These are phyloP conservation scores for Megaustenia siamemsis DNA, from an alignment of 2,888 invertebrate species.

Conservation along the genomic window DNA sequence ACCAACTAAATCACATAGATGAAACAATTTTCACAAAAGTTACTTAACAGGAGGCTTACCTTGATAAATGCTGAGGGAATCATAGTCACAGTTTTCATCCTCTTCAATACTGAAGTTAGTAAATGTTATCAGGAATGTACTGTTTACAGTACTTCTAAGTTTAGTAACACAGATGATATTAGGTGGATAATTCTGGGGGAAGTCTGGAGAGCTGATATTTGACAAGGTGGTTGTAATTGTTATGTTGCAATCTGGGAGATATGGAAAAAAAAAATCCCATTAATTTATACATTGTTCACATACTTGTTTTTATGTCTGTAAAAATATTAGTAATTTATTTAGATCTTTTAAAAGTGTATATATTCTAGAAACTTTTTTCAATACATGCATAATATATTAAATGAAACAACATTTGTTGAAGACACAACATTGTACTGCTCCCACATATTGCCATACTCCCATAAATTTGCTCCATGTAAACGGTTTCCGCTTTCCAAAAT, in stretches of 20 bases:
- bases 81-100: constrained; percentile 63
- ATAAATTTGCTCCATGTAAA: too few species aligned
- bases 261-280: background rate
- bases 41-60: background rate
- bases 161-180: constrained; percentile 58
- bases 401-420: too few species aligned
- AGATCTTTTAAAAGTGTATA: too few species aligned
- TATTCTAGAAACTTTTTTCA: too few species aligned
- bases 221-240: constrained; percentile 48
- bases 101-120: constrained; percentile 63
- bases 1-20: too few species aligned
- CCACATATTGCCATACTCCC: too few species aligned
- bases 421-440: too few species aligned
- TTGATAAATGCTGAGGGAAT: constrained; percentile 57
- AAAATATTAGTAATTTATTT: too few species aligned
- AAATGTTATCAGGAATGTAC: constrained; percentile 60
- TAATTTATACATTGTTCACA: background rate
- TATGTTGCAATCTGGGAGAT: constrained; percentile 45
- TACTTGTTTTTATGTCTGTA: too few species aligned
- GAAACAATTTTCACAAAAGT: background rate
- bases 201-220: constrained; percentile 61
- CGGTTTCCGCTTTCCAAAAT: too few species aligned
- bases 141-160: constrained; percentile 55
- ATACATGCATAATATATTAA: too few species aligned
- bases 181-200: constrained; percentile 58